phyloP scores from a whole-genome alignment of 30 jellyfish, hydroid and myxozoan genomes.

The Aurelia sp. region DNA sequence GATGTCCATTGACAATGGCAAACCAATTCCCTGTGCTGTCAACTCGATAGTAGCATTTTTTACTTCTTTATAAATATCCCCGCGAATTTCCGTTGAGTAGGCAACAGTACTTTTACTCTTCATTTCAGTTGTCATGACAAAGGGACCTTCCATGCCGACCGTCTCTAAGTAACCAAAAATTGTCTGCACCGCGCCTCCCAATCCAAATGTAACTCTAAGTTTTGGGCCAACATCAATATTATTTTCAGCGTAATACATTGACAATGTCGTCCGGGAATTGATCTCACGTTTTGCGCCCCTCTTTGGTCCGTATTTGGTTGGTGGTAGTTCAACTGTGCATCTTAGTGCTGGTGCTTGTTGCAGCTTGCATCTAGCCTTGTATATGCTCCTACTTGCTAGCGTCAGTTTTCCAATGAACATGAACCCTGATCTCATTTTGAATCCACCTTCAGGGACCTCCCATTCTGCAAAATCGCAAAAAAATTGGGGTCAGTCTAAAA shows the following conservation, averaged over 20 bases:
- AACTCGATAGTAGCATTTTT: neutral
- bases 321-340: neutral
- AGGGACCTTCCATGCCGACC: constrained; percentile 6
- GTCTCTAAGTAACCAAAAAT: neutral
- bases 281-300: neutral
- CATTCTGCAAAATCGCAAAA: neutral
- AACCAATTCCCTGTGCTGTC: neutral
- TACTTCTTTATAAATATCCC: neutral
- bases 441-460: neutral
- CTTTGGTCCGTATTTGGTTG: neutral
- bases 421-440: neutral
- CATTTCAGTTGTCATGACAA: neutral
- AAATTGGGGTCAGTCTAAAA: too few relatives aligned
- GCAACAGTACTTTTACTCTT: neutral
- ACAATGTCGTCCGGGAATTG: neutral
- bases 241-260: neutral
- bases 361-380: neutral
- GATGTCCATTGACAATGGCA: neutral
- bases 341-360: neutral
- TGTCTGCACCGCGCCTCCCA: neutral
- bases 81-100: neutral
- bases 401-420: constrained; percentile 5
- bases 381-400: neutral
- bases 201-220: neutral
- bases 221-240: neutral